These are phyloP conservation scores for Coracias cyanogaster DNA, from an alignment of 2,797 vertebrate genomes.

Conservation along the genomic window DNA sequence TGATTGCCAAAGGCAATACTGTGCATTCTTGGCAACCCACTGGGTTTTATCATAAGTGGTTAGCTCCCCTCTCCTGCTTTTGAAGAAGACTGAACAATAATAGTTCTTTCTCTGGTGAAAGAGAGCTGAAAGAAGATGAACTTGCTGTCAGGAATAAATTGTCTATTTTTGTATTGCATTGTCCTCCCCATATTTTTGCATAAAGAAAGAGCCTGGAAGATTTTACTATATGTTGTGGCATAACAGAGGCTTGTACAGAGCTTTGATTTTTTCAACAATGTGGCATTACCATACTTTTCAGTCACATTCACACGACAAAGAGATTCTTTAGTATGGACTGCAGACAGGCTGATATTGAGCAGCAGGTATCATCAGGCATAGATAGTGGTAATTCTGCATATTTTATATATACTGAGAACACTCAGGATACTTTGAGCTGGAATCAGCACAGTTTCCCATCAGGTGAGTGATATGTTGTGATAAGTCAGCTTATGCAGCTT, in stretches of 20 bases:
- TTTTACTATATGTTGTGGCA: conserved; percentile 61
- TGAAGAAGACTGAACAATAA: conserved; percentile 45
- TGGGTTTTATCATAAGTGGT: conserved; percentile 5
- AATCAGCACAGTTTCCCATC: conserved; percentile 14
- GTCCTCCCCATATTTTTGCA: conserved; percentile 52
- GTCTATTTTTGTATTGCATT: conserved; percentile 49
- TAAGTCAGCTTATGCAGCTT: conserved; percentile 24
- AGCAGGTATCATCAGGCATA: conserved; percentile 7
- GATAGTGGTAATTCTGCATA: conserved; percentile 22
- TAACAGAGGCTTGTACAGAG: conserved; percentile 19
- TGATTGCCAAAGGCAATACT: conserved; percentile 14
- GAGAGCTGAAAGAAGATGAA: conserved; percentile 44
- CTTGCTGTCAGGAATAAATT: conserved; percentile 58
- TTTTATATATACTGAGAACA: conserved; percentile 39
- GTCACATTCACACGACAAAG: conserved; percentile 48
- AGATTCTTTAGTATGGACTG: conserved; percentile 20
- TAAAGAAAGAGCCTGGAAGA: conserved; percentile 26
- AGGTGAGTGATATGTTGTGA: background rate
- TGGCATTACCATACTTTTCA: conserved; percentile 39
- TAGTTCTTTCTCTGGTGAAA: conserved; percentile 38
- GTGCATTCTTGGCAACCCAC: background rate
- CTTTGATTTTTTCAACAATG: conserved; percentile 61
- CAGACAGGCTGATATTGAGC: conserved; percentile 25
- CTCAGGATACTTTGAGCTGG: background rate
- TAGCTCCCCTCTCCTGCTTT: conserved; percentile 29